phyloP scores from a whole-genome alignment of 2,797 vertebrate genomes.

The Monodelphis domestica region DNA sequence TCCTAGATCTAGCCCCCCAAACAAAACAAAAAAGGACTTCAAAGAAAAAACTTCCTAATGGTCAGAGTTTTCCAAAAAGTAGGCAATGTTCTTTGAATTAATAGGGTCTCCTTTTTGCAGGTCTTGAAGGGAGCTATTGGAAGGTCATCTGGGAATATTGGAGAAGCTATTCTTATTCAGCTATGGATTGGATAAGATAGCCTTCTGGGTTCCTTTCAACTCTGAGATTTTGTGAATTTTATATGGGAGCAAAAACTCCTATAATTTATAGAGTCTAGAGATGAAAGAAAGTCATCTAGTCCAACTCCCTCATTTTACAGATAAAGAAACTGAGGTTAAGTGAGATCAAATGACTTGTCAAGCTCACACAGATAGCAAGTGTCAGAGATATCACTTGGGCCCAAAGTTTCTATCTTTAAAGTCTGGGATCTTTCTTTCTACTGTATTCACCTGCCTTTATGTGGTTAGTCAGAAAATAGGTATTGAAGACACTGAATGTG shows the following conservation, averaged over 20 bases:
- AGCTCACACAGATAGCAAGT: neutral
- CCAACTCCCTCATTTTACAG: neutral
- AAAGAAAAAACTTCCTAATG: neutral
- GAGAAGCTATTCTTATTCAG: neutral
- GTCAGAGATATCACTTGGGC: neutral
- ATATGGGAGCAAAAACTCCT: neutral
- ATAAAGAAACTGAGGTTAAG: neutral
- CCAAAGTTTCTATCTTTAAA: neutral
- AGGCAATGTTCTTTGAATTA: neutral
- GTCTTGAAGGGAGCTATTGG: neutral
- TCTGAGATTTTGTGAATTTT: neutral
- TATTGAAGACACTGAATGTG: neutral
- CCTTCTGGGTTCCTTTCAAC: neutral
- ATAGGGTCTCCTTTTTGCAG: neutral
- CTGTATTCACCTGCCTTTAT: neutral
- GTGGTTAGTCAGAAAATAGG: neutral
- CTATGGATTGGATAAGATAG: neutral
- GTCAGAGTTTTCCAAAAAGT: neutral
- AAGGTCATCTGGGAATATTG: neutral
- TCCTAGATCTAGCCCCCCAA: neutral
- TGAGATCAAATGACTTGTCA: neutral
- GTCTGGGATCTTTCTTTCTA: neutral
- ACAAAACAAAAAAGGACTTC: neutral
- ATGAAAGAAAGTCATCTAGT: neutral
- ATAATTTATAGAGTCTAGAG: neutral